These are phyloP conservation scores for Dromiciops gliroides DNA, from an alignment of 2,113 vertebrate species.

Conservation along the genomic window DNA sequence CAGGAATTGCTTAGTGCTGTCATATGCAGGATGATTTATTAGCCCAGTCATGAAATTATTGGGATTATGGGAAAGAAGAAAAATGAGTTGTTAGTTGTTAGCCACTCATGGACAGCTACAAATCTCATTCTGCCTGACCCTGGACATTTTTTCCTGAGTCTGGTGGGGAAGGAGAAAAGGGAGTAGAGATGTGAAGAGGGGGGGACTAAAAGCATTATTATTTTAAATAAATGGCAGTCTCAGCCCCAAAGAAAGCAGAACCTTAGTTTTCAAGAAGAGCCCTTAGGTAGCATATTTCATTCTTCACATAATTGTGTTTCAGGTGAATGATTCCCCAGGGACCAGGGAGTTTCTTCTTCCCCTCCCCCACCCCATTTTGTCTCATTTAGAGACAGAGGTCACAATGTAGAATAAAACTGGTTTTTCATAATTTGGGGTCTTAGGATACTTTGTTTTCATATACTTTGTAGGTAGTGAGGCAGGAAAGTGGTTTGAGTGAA, in stretches of 20 bases:
- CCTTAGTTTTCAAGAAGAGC: constrained; percentile 21
- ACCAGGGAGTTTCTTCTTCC: neutral
- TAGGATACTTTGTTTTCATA: neutral
- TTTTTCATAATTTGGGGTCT: neutral
- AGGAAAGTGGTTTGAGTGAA: constrained; percentile 24
- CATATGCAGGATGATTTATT: constrained; percentile 31
- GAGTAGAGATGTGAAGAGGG: constrained; percentile 44
- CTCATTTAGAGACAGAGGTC: constrained; percentile 50
- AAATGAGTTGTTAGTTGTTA: constrained; percentile 2
- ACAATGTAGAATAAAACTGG: neutral
- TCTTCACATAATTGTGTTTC: constrained; percentile 57
- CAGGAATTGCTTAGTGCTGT: neutral
- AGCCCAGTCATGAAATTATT: neutral
- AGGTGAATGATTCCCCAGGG: constrained; percentile 7
- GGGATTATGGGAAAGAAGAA: constrained; percentile 19
- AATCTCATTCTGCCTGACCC: neutral
- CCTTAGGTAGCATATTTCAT: constrained; percentile 51
- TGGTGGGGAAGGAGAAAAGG: constrained; percentile 25
- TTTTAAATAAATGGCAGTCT: constrained; percentile 44
- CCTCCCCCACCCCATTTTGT: neutral
- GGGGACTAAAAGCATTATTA: constrained; percentile 34
- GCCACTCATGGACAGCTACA: neutral
- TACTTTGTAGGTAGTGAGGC: neutral
- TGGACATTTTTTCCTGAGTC: neutral
- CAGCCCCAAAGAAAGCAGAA: constrained; percentile 40